phyloP scores from a whole-genome alignment of 23 tunicate species.

The Halocynthia aurantium region DNA sequence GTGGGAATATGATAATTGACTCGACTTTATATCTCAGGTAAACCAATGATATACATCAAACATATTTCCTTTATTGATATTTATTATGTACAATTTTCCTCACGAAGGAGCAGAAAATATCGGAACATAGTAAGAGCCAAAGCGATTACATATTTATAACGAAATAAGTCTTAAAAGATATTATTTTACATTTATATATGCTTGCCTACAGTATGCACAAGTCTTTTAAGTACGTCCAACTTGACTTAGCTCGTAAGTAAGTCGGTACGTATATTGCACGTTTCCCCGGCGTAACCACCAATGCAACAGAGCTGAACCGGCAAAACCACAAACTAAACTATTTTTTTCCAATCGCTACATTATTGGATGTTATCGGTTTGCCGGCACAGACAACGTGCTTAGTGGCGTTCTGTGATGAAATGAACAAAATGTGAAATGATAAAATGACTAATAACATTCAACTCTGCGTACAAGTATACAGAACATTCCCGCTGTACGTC shows the following conservation, averaged over 20 bases:
- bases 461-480: too few relatives aligned
- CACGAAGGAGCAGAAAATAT: background rate
- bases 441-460: too few relatives aligned
- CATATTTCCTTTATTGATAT: background rate
- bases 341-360: too few relatives aligned
- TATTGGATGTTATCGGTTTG: too few relatives aligned
- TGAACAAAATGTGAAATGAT: too few relatives aligned
- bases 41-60: too few relatives aligned
- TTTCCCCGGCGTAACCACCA: constrained; percentile 19
- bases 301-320: background rate
- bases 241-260: background rate
- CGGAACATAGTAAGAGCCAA: constrained; percentile 9
- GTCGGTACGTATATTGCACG: constrained; percentile 25
- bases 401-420: too few relatives aligned
- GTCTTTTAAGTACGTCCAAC: constrained; percentile 1
- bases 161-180: background rate
- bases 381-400: too few relatives aligned
- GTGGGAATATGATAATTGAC: too few relatives aligned
- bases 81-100: background rate
- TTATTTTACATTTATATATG: background rate
- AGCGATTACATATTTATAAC: background rate
- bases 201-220: constrained; percentile 8
- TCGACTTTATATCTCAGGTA: too few relatives aligned
- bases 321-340: too few relatives aligned
- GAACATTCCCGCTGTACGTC: too few relatives aligned